Percentiles rank a stretch among this genome's conserved stretches.
Conservation (phyloP, 2,888 invertebrate species). For the Zygaena filipendulae region DNA sequence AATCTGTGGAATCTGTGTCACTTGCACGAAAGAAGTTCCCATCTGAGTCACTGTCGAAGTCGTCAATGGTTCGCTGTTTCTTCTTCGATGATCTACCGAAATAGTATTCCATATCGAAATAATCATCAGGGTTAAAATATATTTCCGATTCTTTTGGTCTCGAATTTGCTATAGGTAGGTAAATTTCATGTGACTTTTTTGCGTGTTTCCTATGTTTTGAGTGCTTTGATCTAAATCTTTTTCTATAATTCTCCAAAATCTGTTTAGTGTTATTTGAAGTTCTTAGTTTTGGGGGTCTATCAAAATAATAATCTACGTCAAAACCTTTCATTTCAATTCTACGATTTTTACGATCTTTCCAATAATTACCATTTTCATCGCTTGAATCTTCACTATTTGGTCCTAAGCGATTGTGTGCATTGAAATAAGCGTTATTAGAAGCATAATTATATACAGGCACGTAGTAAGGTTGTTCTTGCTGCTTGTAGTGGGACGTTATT, state of each 20-base stretch:
- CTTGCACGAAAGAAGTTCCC: background rate
- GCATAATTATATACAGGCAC: slow-evolving; percentile 29
- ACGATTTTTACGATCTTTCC: too few relatives aligned
- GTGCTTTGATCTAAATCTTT: too few relatives aligned
- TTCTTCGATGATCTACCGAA: slow-evolving; percentile 17
- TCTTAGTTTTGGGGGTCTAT: too few relatives aligned
- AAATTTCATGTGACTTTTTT: slow-evolving; percentile 14
- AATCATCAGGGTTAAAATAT: slow-evolving; percentile 24
- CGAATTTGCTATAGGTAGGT: slow-evolving; percentile 4
- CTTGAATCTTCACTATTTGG: slow-evolving; percentile 24
- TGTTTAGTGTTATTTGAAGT: too few relatives aligned
- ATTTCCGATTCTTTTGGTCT: slow-evolving; percentile 11
- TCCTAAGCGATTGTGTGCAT: slow-evolving; percentile 30
- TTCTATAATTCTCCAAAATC: too few relatives aligned
- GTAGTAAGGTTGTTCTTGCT: slow-evolving; percentile 26
- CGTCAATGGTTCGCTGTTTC: too few relatives aligned
- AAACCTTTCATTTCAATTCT: too few relatives aligned
- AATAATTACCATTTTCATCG: too few relatives aligned
- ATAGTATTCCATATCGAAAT: slow-evolving; percentile 29
- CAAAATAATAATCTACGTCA: too few relatives aligned
- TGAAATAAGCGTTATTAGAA: slow-evolving; percentile 31
- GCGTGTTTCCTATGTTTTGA: background rate
- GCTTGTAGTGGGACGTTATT: too few relatives aligned
- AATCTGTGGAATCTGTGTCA: background rate
- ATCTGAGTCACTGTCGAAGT: background rate